A percentile compares a stretch with the other conserved stretches of the same genome.
Conservation (phyloP, 2,888 invertebrate species). For the Drosophila robusta region DNA sequence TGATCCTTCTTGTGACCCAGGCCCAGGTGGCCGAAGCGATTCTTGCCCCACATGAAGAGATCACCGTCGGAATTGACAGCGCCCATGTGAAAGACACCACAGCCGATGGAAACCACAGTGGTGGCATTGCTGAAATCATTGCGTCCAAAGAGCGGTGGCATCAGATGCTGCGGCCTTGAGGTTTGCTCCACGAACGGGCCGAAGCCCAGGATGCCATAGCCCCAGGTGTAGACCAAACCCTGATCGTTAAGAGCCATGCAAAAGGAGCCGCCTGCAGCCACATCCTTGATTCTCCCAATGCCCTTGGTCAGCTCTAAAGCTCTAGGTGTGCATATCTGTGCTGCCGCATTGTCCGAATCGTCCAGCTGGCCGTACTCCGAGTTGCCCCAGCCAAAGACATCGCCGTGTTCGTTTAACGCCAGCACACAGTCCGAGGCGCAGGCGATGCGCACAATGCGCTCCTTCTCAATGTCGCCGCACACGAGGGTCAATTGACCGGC, state of each 20-base stretch:
- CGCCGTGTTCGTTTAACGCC: constrained; percentile 94
- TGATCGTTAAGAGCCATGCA: constrained; percentile 93
- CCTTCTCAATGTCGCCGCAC: constrained; percentile 92
- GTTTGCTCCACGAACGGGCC: constrained; percentile 92
- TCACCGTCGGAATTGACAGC: constrained; percentile 94
- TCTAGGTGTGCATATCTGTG: constrained; percentile 90
- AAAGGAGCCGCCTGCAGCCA: constrained; percentile 94
- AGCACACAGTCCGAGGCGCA: constrained; percentile 94
- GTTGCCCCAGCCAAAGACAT: constrained; percentile 98
- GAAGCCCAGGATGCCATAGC: constrained; percentile 95
- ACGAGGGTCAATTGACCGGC: constrained; percentile 87
- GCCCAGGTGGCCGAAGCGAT: constrained; percentile 93
- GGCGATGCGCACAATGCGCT: constrained; percentile 92
- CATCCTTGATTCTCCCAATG: constrained; percentile 91
- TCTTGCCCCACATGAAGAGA: constrained; percentile 96
- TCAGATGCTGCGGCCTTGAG: constrained; percentile 89
- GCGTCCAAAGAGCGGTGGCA: constrained; percentile 92
- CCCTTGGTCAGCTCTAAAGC: constrained; percentile 88
- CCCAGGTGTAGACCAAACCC: constrained; percentile 96
- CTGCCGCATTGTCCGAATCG: constrained; percentile 66
- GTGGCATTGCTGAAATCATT: constrained; percentile 92
- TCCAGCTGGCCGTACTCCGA: constrained; percentile 95
- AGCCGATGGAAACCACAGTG: constrained; percentile 88
- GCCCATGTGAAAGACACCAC: constrained; percentile 91
- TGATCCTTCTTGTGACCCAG: constrained; percentile 93